These are phyloP conservation scores for Hylaeus volcanicus DNA, from an alignment of 1,140 invertebrate species.

Conservation along the genomic window DNA sequence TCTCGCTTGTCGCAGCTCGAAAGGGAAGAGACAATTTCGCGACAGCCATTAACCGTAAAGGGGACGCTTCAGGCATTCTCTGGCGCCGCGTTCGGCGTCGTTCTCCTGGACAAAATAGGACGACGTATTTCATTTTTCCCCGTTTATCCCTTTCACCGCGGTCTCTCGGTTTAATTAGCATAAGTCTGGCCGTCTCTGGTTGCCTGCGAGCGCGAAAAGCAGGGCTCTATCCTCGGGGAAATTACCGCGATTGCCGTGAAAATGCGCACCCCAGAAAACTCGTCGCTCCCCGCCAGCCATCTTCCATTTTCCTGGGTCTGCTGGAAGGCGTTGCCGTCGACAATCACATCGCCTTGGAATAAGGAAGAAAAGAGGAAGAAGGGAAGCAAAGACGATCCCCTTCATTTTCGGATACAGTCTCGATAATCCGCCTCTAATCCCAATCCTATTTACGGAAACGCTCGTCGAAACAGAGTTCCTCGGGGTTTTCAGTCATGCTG, in stretches of 20 bases:
- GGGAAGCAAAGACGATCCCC: neutral
- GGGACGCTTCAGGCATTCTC: neutral
- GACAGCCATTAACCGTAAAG: neutral
- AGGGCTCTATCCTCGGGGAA: constrained; percentile 51
- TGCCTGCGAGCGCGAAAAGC: neutral
- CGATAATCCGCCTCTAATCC: no score
- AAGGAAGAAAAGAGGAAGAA: neutral
- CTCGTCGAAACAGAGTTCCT: no score
- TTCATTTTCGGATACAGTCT: neutral
- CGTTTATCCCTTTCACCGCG: constrained; percentile 24
- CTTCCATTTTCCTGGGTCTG: constrained; percentile 1
- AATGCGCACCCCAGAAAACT: constrained; percentile 40
- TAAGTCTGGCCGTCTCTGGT: constrained; percentile 28
- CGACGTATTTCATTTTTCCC: constrained; percentile 23
- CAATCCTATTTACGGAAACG: no score
- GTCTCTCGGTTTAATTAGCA: constrained; percentile 51
- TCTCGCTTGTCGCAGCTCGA: neutral
- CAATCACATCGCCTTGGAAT: neutral
- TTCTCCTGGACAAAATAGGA: neutral
- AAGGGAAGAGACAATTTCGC: neutral
- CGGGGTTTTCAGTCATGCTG: no score
- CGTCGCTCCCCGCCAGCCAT: neutral
- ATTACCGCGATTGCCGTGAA: constrained; percentile 53
- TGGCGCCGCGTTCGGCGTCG: neutral
- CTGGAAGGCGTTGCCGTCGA: neutral